Evolutionary conservation across 1,140 invertebrate species (phyloP).

Genomic region (Heliconius nattereri): DNA sequence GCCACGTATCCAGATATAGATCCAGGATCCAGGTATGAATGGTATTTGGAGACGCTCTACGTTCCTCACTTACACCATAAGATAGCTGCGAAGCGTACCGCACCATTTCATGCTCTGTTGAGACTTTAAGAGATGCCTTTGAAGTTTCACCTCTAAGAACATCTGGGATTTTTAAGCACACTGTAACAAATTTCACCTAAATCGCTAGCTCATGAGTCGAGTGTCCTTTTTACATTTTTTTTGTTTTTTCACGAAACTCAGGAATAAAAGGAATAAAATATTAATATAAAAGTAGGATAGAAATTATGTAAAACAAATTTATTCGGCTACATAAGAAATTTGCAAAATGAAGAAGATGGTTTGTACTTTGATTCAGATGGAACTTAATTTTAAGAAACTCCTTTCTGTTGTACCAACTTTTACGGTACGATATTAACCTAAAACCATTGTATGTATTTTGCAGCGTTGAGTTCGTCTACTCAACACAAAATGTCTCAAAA

Average conservation of each 20-base stretch:
- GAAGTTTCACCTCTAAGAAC: slow-evolving; percentile 46
- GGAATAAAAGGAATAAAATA: too few relatives aligned
- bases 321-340: neutral
- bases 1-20: too few relatives aligned
- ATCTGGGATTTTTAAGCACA: slow-evolving; percentile 29
- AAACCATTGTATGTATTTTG: neutral
- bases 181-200: slow-evolving; percentile 14
- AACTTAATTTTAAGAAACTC: too few relatives aligned
- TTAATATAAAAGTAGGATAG: too few relatives aligned
- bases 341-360: too few relatives aligned
- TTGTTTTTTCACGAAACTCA: neutral
- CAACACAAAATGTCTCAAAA: neutral
- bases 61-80: neutral
- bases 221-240: slow-evolving; percentile 7
- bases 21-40: too few relatives aligned
- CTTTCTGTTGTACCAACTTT: too few relatives aligned
- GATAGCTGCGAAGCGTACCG: slow-evolving; percentile 22
- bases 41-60: neutral
- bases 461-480: neutral
- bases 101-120: slow-evolving; percentile 41
- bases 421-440: too few relatives aligned
- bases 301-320: neutral
- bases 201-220: neutral
- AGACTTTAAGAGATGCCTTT: slow-evolving; percentile 43
- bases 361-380: too few relatives aligned